Conservation (phyloP, 2,113 vertebrate species). For the Epinephelus moara region DNA sequence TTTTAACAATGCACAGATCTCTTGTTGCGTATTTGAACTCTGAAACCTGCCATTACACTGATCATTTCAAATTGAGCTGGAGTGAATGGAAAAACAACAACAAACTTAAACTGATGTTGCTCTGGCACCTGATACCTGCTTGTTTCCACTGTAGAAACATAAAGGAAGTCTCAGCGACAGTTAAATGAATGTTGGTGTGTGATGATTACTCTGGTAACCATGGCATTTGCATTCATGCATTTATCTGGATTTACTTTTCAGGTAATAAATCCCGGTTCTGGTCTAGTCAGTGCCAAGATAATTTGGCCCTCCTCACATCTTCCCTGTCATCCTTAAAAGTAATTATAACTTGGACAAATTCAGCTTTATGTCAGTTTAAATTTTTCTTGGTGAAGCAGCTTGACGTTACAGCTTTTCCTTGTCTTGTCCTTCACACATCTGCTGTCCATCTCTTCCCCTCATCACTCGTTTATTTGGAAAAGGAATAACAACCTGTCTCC, state of each 20-base stretch:
- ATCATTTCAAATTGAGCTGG: not conserved
- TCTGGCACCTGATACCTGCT: conserved; percentile 36
- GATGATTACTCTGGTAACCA: conserved; percentile 44
- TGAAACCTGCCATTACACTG: not conserved
- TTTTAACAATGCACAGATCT: not conserved
- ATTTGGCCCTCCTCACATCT: conserved; percentile 30
- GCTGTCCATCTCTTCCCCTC: conserved; percentile 59
- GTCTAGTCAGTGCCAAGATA: conserved; percentile 32
- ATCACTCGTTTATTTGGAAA: conserved; percentile 69
- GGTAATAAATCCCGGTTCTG: conserved; percentile 42
- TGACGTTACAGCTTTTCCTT: conserved; percentile 31
- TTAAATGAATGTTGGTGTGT: conserved; percentile 31
- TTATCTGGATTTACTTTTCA: conserved; percentile 16
- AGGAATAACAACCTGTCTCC: conserved; percentile 66
- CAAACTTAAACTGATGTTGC: conserved; percentile 12
- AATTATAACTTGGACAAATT: conserved; percentile 5
- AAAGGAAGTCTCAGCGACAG: conserved; percentile 18
- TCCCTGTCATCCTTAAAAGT: conserved; percentile 24
- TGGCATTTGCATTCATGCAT: conserved; percentile 45
- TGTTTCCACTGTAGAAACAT: conserved; percentile 23
- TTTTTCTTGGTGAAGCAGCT: conserved; percentile 14
- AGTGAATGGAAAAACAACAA: conserved; percentile 11
- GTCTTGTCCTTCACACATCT: conserved; percentile 66
- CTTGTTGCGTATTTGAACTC: conserved; percentile 8
- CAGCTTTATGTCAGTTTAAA: conserved; percentile 13